Evolutionary conservation across 2,797 vertebrate genomes (phyloP).

Genomic region (Takifugu rubripes): DNA sequence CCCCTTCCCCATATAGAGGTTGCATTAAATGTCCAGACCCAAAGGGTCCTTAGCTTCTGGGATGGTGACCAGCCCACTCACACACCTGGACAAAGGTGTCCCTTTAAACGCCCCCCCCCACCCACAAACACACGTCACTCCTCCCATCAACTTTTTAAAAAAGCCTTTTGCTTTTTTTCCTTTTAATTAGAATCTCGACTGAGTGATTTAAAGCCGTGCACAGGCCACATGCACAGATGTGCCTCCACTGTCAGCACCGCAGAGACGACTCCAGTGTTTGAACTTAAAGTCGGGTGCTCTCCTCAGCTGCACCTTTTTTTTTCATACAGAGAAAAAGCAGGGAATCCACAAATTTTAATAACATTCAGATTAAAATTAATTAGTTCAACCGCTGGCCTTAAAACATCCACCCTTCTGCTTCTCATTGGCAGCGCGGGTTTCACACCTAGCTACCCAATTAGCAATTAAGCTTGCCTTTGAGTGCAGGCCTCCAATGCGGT

Average conservation of each 20-base stretch:
- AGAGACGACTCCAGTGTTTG: conserved; percentile 39
- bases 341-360: conserved; percentile 73
- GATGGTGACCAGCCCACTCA: conserved; percentile 30
- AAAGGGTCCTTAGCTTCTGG: conserved; percentile 4
- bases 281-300: conserved; percentile 49
- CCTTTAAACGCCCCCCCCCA: conserved; percentile 26
- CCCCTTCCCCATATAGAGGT: conserved; percentile 5
- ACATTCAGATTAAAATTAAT: conserved; percentile 77
- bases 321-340: conserved; percentile 45
- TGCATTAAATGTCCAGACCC: conserved; percentile 18
- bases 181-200: no score
- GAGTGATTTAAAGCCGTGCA: no score
- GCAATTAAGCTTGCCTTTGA: conserved; percentile 82
- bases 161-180: no score
- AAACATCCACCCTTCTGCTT: conserved; percentile 71
- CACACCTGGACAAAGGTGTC: conserved; percentile 32
- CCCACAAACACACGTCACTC: conserved; percentile 19
- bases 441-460: conserved; percentile 80
- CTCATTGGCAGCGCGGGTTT: conserved; percentile 73
- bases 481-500: conserved; percentile 74
- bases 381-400: conserved; percentile 76
- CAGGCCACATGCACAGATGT: no score
- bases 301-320: conserved; percentile 34
- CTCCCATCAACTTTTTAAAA: neutral
- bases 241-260: conserved; percentile 26